Percentiles rank a stretch among this genome's conserved stretches.
Evolutionary conservation across 2,113 vertebrate species (phyloP).

Genomic region (Nibea coibor): DNA sequence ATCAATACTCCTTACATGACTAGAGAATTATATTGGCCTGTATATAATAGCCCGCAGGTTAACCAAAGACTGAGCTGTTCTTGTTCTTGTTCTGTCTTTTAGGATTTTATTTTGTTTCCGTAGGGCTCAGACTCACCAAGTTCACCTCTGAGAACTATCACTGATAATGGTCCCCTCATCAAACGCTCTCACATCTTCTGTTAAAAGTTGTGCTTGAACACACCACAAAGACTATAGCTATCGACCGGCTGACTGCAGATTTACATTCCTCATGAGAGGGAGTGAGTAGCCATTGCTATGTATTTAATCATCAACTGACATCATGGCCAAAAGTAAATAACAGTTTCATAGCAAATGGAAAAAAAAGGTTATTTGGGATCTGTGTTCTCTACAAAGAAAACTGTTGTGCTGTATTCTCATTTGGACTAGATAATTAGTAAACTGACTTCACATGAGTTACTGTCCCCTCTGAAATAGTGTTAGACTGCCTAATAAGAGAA

Average conservation of each 20-base stretch:
- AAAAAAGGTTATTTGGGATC: background rate
- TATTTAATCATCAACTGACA: background rate
- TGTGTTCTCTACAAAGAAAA: background rate
- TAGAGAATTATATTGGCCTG: constrained; percentile 19
- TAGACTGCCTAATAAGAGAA: constrained; percentile 33
- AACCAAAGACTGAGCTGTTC: background rate
- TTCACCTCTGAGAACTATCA: background rate
- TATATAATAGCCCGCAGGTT: constrained; percentile 16
- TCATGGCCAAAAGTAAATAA: constrained; percentile 1
- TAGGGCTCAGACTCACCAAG: background rate
- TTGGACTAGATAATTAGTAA: constrained; percentile 35
- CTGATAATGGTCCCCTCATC: constrained; percentile 21
- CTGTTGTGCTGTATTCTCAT: background rate
- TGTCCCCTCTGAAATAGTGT: constrained; percentile 18
- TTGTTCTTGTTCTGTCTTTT: background rate
- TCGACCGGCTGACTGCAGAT: background rate
- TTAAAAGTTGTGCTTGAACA: constrained; percentile 27
- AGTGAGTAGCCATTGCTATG: background rate
- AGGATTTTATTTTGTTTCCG: constrained; percentile 10
- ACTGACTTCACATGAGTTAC: constrained; percentile 68
- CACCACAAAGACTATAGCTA: background rate
- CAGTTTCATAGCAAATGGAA: background rate
- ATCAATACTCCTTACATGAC: constrained; percentile 4
- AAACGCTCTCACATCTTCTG: background rate
- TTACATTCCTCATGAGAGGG: background rate